These are phyloP conservation scores for Elachura formosa DNA, from an alignment of 2,113 vertebrate species.

Conservation along the genomic window DNA sequence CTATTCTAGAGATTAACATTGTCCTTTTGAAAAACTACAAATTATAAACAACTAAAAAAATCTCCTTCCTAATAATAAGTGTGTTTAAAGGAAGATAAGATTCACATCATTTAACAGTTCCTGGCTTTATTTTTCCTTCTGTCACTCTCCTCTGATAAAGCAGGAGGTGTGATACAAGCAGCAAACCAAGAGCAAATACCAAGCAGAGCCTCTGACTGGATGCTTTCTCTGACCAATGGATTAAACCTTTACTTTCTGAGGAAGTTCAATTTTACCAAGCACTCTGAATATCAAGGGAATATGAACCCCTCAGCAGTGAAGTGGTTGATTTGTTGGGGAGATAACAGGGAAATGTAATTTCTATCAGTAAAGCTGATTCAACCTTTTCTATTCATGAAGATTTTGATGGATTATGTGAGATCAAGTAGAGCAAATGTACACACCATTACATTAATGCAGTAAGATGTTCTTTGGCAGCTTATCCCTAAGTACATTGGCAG, in stretches of 20 bases:
- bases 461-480: background rate
- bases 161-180: background rate
- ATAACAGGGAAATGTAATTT: background rate
- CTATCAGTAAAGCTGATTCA: background rate
- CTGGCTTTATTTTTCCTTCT: background rate
- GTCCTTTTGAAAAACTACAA: background rate
- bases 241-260: background rate
- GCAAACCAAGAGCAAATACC: background rate
- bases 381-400: background rate
- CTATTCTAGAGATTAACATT: background rate
- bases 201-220: background rate
- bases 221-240: background rate
- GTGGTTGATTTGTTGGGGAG: background rate
- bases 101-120: background rate
- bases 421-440: background rate
- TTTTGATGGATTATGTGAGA: constrained; percentile 29
- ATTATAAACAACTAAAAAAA: background rate
- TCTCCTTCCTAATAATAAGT: background rate
- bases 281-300: background rate
- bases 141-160: background rate
- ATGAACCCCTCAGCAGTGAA: background rate
- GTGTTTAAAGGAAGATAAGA: background rate
- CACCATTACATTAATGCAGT: background rate
- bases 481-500: background rate
- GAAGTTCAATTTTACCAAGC: background rate